These are phyloP conservation scores for Pachyuromys duprasi DNA, from an alignment of 2,797 vertebrate species.

Conservation along the genomic window DNA sequence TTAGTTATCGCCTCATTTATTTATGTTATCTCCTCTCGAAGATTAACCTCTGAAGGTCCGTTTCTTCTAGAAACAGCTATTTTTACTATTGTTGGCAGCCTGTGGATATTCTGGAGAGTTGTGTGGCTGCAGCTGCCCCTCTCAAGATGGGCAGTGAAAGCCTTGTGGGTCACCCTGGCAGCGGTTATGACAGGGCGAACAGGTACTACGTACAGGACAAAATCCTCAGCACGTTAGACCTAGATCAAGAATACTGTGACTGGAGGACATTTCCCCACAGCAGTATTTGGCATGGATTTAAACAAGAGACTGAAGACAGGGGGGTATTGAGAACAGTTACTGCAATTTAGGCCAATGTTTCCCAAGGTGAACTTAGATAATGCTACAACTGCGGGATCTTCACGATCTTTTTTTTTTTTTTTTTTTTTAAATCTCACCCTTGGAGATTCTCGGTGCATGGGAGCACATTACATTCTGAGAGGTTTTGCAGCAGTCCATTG, in stretches of 20 bases:
- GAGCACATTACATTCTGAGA: constrained; percentile 23
- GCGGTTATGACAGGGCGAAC: background rate
- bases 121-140: background rate
- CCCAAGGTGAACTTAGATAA: constrained; percentile 58
- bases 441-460: background rate
- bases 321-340: background rate
- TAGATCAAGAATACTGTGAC: background rate
- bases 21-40: background rate
- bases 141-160: background rate
- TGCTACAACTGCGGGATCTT: background rate
- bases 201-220: background rate
- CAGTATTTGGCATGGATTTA: background rate
- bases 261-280: background rate
- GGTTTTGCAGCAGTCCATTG: background rate
- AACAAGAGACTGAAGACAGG: background rate
- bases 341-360: constrained; percentile 54
- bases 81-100: background rate
- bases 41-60: background rate
- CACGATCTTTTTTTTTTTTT: constrained; percentile 39
- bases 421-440: background rate
- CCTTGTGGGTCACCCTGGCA: background rate
- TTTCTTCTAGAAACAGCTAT: background rate
- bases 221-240: background rate
- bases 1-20: background rate
- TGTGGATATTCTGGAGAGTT: background rate